Evolutionary conservation across 2,797 vertebrate species (phyloP), one percentile per base, ranked within the genome.

Genomic region (Myripristis jacobus): DNA sequence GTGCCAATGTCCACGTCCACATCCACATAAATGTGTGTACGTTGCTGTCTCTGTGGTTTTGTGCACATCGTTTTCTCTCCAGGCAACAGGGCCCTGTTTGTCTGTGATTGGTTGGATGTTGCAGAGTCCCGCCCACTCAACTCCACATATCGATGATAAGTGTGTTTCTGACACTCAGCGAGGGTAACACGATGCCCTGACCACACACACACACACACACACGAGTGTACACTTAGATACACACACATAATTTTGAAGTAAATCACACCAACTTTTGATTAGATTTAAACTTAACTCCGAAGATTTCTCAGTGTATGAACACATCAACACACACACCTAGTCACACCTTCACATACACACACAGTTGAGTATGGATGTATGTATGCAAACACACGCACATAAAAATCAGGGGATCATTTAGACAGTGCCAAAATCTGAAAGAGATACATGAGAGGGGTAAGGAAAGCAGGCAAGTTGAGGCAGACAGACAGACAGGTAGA

Each of bases 51-150:
- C 73, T 18, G 8, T 48, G 41, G 11, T 19, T 46, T 24, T 47
- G 48, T 53, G 36, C 38, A 64, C 29, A 44, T 84, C 56, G 66
- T 64, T 56, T 81, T 62, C 79, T 79, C 52, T 79, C 74, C 66
- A 72, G 66, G 73, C 81, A 77, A 57, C 36, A 58, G 21, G 34
- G 24, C 38, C 71, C 69, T 62, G 76, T 83, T 51, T 55, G 2
- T 44, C 51, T 72, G 62, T 70, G 75, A 83, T 76, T 79, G 79
- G 85, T 56, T 36, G 38, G 50, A 48, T 29, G 43, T 36, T 36
- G 44, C 19, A 25, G n/a, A 73, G 80, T 59, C 43, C 52, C 71
- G 7, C 73, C 84, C 55, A 51, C 63, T 77, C 53, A 25, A 22
- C 68, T 19, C 1, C 47, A 54, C 65, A 61, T 58, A 50, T 54